phyloP scores from a whole-genome alignment of 2,797 vertebrate genomes.

The Geotrypetes seraphini region DNA sequence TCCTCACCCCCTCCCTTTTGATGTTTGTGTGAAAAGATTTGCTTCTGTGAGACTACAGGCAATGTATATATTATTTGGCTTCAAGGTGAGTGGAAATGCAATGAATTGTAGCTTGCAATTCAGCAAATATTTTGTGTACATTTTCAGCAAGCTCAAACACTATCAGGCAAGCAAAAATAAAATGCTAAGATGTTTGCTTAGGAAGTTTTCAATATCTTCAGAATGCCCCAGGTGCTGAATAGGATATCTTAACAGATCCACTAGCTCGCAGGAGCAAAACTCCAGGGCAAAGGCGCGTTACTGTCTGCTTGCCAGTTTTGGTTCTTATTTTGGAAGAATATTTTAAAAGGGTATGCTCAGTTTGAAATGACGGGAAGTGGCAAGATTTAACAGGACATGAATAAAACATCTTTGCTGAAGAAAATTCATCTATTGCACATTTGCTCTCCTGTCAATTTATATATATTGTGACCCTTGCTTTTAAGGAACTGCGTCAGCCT shows the following conservation, averaged over 20 bases:
- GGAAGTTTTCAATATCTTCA: neutral
- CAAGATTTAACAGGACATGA: slow-evolving; percentile 28
- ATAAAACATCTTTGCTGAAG: slow-evolving; percentile 40
- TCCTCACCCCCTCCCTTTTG: neutral
- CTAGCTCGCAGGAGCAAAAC: too few relatives aligned
- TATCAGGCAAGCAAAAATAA: too few relatives aligned
- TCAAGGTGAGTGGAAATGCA: neutral
- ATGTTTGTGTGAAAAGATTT: neutral
- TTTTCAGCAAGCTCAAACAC: too few relatives aligned
- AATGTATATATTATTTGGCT: neutral
- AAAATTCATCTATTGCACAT: slow-evolving; percentile 18
- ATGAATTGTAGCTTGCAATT: neutral
- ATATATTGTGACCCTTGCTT: slow-evolving; percentile 10
- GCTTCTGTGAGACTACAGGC: neutral
- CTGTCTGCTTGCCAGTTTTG: slow-evolving; percentile 3
- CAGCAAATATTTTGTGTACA: too few relatives aligned
- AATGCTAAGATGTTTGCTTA: neutral
- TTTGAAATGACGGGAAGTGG: slow-evolving; percentile 27
- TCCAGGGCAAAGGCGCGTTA: too few relatives aligned
- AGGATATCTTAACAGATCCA: neutral
- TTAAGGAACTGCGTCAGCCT: slow-evolving; percentile 23
- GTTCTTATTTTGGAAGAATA: slow-evolving; percentile 4
- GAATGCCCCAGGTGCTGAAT: neutral
- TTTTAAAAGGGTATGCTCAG: slow-evolving; percentile 23
- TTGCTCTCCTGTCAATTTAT: slow-evolving; percentile 28